Evolutionary conservation across 2,888 invertebrate genomes (phyloP).

Genomic region (Tipula confusa): DNA sequence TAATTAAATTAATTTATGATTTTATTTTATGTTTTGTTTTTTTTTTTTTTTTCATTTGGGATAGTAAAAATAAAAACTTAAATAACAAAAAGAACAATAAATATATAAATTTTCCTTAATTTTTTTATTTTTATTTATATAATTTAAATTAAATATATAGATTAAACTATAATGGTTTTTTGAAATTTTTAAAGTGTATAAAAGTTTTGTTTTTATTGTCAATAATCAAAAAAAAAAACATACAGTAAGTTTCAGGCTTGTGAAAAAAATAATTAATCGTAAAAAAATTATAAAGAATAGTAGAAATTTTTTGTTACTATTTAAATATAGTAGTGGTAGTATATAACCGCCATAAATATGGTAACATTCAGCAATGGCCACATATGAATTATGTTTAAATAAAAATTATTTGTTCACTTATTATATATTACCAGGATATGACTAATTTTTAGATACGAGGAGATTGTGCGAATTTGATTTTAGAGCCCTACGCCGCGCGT

Average conservation of each 20-base stretch:
- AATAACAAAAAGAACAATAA: conserved; percentile 4
- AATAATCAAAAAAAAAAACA: neutral
- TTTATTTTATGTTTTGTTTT: neutral
- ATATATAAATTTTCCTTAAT: neutral
- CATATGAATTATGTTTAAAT: neutral
- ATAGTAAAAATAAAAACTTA: conserved; percentile 20
- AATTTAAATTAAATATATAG: conserved; percentile 1
- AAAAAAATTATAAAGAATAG: neutral
- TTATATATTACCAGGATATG: neutral
- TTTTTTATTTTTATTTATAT: neutral
- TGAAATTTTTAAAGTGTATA: neutral
- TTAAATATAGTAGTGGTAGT: neutral
- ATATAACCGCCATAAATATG: neutral
- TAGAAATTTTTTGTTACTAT: neutral
- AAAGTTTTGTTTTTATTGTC: conserved; percentile 15
- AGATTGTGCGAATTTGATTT: conserved; percentile 15
- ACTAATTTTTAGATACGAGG: neutral
- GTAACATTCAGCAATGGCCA: neutral
- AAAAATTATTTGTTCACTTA: too few species aligned
- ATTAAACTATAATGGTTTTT: neutral
- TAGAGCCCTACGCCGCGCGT: neutral
- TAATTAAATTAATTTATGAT: neutral
- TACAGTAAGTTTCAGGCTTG: neutral
- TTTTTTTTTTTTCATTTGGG: neutral
- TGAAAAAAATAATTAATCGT: neutral